Base-by-base conservation (phyloP, 2,888 invertebrate genomes). In the Timema podura region DNA sequence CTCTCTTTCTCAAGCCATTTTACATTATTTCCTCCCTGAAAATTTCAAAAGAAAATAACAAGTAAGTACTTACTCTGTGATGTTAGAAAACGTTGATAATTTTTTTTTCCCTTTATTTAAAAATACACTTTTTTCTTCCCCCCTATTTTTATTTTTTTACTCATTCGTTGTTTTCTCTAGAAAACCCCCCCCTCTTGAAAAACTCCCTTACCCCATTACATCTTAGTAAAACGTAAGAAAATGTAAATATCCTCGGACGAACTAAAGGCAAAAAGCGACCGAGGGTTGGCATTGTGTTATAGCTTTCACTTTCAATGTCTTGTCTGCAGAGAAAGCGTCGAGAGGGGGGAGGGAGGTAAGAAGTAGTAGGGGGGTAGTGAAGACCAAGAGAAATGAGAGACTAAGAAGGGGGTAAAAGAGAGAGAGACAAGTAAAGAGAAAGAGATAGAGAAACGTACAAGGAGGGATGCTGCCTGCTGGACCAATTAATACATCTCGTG, bases 401-500 rank as follows among this genome's bases (percentile, higher is more conserved):
- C 44, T 10, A 46, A 48, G 51, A n/a, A 54, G 45, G 51, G 51
- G 9, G 51, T 16, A 8, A 48, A 45, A 44, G 67, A 8, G 49
- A 15, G 51, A 51, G 51, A 54, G 44, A 54, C 51, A 16, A 45
- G 16, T n/a, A 15, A 15, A 54, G 67, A 67, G 16, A 16, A 45
- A 54, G 8, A 15, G 45, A 7, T 6, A 51, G 30, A 11, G 45
- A 44, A 13, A n/a, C 44, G 16, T 5, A 65, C 5, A 65, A 49
- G 61, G 10, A 45, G 68, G 46, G 61, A 47, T 71, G 70, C 72
- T 73, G 70, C 70, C 70, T 73, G 73, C 73, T 71, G 73, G 73
- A 73, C 73, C 73, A 73, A 73, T 73, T 73, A 73, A 73, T 73
- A 73, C 73, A 73, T 73, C 72, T 71, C 71, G 71, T 68, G 73